Base-by-base conservation (phyloP, 1,140 invertebrate species). In the Heliconius eleuchia region DNA sequence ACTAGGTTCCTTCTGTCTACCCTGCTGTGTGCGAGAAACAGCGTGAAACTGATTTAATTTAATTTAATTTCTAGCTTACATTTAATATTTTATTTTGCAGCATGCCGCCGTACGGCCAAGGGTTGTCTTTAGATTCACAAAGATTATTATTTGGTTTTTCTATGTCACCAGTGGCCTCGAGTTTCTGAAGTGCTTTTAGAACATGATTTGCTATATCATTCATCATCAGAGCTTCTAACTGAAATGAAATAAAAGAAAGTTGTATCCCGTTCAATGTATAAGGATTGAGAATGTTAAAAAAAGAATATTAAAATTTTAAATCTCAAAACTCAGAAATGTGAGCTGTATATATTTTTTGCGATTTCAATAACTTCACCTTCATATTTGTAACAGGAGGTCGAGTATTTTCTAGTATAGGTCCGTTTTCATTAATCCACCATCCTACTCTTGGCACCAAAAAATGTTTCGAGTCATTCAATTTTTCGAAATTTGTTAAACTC, bases 201-300 rank as follows among this genome's bases (percentile, higher is more conserved):
- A 94, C 75, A 76, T 93, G 91, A 73, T 90, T 92, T 50, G 91
- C 88, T 79, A 94, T 84, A 71, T 94, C 92, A 70, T 92, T 88
- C 88, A 93, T 90, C 70, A 94, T 78, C 1, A 94, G 77, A 6
- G 91, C 83, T 80, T 92, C 91, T 18, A 85, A 74, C 91, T 94
- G 76, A 46, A 87, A 85, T 70, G 76, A 80, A 77, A 16, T 78
- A 34, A 79, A 81, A 23, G 8, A 57, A 74, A 74, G 4, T 46
- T 30, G 1, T 71, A 30, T 18, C 23, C 3, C 13, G 2, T 66
- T 70, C 30, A 66, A 46, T 76, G 4, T 23, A 23, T 23, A 23
- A 23, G 23, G 23, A 23, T 23, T 23, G 23, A 23, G 23, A 23
- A 23, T 23, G 23, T 46, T 46, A 3, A 34, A 16, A 46, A 50